Conservation (phyloP, 2,888 invertebrate species). For the Achlya flavicornis region DNA sequence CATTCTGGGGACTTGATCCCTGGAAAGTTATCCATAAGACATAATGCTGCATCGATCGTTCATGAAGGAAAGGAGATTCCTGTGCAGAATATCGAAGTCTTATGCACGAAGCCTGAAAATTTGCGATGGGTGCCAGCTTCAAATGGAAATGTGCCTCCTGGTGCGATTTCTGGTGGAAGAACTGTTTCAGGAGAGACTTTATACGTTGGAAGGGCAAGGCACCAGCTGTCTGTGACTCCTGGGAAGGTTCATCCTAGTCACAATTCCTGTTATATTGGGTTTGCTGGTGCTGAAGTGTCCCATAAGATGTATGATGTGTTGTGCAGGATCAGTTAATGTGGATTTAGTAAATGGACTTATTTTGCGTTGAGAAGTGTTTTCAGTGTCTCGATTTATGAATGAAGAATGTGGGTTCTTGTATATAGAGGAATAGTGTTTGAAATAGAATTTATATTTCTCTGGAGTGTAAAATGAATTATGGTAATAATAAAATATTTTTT, state of each 20-base stretch:
- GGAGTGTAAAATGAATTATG: neutral
- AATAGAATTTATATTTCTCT: neutral
- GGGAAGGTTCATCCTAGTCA: conserved; percentile 82
- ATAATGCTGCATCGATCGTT: conserved; percentile 69
- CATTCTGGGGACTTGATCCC: conserved; percentile 75
- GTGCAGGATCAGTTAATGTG: conserved; percentile 61
- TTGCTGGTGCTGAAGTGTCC: conserved; percentile 69
- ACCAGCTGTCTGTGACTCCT: conserved; percentile 83
- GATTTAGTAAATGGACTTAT: neutral
- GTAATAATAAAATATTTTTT: neutral
- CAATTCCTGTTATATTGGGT: conserved; percentile 70
- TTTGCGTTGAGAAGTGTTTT: neutral
- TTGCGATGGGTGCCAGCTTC: conserved; percentile 81
- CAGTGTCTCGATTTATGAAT: neutral
- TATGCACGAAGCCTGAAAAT: conserved; percentile 64
- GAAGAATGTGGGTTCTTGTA: neutral
- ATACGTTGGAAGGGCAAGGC: conserved; percentile 82
- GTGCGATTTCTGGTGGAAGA: conserved; percentile 81
- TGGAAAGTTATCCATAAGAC: conserved; percentile 75
- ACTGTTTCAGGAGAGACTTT: conserved; percentile 76
- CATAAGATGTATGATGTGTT: conserved; percentile 75
- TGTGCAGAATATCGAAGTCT: conserved; percentile 75
- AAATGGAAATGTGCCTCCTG: conserved; percentile 80
- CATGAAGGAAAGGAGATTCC: conserved; percentile 71
- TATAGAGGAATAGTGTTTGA: neutral